Base-by-base conservation (phyloP, 1,140 invertebrate genomes). In the Drosophila funebris region DNA sequence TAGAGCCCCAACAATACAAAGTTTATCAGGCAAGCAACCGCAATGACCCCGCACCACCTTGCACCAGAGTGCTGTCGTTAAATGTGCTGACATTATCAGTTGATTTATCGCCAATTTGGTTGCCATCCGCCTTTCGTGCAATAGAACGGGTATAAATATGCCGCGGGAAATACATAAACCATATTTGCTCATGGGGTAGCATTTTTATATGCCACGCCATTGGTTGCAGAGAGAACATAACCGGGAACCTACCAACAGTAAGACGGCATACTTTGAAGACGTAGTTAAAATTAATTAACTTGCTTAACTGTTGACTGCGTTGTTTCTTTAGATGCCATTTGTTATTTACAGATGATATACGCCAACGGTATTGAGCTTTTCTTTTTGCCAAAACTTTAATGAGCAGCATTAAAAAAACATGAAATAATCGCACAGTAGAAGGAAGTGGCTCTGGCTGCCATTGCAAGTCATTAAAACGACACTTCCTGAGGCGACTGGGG, bases 21-120 rank as follows among this genome's bases (percentile, higher is more conserved):
- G 43, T 64, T 64, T 56, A 63, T 64, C 48, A 54, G 46, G 52
- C 22, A 24, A 16, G 24, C 68, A 14, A 50, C 68, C 61, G 24
- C 41, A 56, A 24, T 39, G 41, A 70, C n/a, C 31, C 58, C 50
- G 9, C 16, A 6, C 29, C 43, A 48, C 48, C 16, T 41, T 46
- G 56, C 24, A 41, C 44, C 64, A 36, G 14, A 22, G 36, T 27
- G 29, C 3, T 72, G 63, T 74, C 61, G 69, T 79, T 76, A 76
- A 87, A 87, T 88, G 83, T 66, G 74, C 50, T 48, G 83, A 88
- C 78, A 88, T 88, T 88, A 88, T 88, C 78, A 79, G 79, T 79
- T 88, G 83, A 88, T 88, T 88, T 88, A 88, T 88, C 54, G 83
- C 68, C 83, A 87, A 88, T 88, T 87, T 73, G 64, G 81, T 76